Evolutionary conservation across 2,113 vertebrate genomes (phyloP).

Genomic region (Acanthochromis polyacanthus): DNA sequence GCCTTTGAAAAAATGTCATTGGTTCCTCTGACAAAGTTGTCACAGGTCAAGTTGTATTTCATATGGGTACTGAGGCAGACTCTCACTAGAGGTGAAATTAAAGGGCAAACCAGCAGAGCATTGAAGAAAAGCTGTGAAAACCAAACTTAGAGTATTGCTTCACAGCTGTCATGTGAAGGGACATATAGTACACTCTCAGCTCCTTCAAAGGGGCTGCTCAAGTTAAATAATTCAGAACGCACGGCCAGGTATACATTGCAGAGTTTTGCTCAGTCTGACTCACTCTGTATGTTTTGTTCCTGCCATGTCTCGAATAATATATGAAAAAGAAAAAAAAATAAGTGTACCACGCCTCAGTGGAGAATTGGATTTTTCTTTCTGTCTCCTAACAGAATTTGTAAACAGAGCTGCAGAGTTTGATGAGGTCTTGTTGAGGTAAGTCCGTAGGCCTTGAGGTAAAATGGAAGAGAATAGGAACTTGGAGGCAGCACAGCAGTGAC

Average conservation of each 20-base stretch:
- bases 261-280: constrained; percentile 66
- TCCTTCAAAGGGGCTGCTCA: constrained; percentile 58
- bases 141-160: constrained; percentile 67
- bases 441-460: constrained; percentile 67
- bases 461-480: constrained; percentile 67
- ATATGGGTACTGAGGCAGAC: constrained; percentile 58
- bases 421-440: constrained; percentile 70
- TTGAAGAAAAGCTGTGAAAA: constrained; percentile 69
- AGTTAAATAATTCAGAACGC: constrained; percentile 79
- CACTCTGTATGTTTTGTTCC: constrained; percentile 53
- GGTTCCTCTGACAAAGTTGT: constrained; percentile 58
- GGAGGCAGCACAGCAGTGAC: constrained; percentile 34
- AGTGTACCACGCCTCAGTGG: constrained; percentile 49
- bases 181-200: constrained; percentile 63
- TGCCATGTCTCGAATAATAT: constrained; percentile 72
- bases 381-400: constrained; percentile 70
- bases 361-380: constrained; percentile 71
- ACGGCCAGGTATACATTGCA: constrained; percentile 59
- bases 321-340: constrained; percentile 56
- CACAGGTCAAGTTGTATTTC: constrained; percentile 72
- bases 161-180: constrained; percentile 68
- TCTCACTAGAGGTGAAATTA: constrained; percentile 75
- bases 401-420: constrained; percentile 72
- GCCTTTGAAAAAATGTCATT: constrained; percentile 60
- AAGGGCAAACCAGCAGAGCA: constrained; percentile 73